Base-by-base conservation (phyloP, 2,888 invertebrate species). In the Trissolcus japonicus region DNA sequence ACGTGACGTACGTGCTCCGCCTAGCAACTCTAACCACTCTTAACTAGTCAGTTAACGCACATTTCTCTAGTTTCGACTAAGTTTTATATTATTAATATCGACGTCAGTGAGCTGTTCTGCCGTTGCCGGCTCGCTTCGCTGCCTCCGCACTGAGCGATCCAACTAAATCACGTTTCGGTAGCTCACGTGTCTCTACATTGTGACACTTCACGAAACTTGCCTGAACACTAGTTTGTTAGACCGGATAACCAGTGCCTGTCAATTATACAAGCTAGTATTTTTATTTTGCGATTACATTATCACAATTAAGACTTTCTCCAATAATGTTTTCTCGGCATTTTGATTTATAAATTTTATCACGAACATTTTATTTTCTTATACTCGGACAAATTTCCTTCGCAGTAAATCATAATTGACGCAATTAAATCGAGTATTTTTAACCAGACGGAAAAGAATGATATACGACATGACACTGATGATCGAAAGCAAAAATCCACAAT, bases 21-120 rank as follows among this genome's bases (percentile, higher is more conserved):
- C 81, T 84, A 83, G 82, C 82, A 80, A 83, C 82, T 81, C 81
- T 78, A 74, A 71, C 76, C 74, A 63, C 69, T 65, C 78, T 74
- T 69, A 67, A 72, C 78, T 78, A 73, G 71, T 72, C 72, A 63
- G 72, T 76, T 72, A 76, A 67, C 74, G 72, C 63, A 73, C 77
- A 73, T 77, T 77, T 77, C 68, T 63, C 77, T 72, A 73, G 63
- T 60, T 72, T 67, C 40, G 68, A 55, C 67, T 57, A 57, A 46
- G 59, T 72, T 59, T 71, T 67, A 67, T 54, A 68, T 73, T 73
- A 77, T 63, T 63, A 67, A 68, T 63, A 73, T 68, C 77, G 69
- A 73, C 65, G 76, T 71, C 76, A 62, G 41, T 65, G 55, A 60
- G 60, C 66, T 17, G 60, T 16, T 65, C 59, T 19, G 54, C 14